phyloP scores from a whole-genome alignment of 2,797 vertebrate genomes.

The Hafferia zeledoni region DNA sequence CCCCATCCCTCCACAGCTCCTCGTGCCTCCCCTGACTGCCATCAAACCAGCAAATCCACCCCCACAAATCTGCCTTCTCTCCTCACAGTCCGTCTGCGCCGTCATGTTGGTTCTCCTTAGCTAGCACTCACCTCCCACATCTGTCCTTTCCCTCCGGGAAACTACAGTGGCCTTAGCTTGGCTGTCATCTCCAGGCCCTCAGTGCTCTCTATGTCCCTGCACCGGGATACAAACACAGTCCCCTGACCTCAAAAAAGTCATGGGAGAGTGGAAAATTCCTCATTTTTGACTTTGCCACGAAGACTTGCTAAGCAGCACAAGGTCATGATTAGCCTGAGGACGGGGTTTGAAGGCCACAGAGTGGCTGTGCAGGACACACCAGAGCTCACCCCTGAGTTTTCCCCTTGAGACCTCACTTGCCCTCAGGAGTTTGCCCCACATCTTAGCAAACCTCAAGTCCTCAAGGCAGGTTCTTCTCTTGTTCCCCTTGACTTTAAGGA shows the following conservation, averaged over 20 bases:
- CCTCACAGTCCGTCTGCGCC: neutral
- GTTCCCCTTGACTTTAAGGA: neutral
- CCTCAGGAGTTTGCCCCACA: neutral
- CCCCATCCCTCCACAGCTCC: neutral
- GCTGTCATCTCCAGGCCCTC: neutral
- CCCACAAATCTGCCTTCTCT: neutral
- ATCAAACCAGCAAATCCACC: neutral
- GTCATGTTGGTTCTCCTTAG: neutral
- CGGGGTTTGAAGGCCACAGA: rapidly evolving
- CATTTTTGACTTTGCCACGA: neutral
- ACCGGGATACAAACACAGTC: neutral
- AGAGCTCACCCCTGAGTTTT: neutral
- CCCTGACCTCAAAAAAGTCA: neutral
- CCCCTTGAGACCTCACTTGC: neutral
- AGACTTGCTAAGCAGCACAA: neutral
- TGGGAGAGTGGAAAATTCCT: neutral
- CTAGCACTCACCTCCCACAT: neutral
- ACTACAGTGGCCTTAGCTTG: neutral
- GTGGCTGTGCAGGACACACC: neutral
- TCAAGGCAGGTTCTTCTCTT: neutral
- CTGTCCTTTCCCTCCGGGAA: neutral
- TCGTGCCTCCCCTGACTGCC: neutral
- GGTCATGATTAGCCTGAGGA: neutral
- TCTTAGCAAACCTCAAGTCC: neutral
- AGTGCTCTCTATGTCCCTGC: neutral